Percentiles rank a stretch among this genome's conserved stretches.
Conservation (phyloP, 2,888 invertebrate genomes). For the Petrophora chlorosata region DNA sequence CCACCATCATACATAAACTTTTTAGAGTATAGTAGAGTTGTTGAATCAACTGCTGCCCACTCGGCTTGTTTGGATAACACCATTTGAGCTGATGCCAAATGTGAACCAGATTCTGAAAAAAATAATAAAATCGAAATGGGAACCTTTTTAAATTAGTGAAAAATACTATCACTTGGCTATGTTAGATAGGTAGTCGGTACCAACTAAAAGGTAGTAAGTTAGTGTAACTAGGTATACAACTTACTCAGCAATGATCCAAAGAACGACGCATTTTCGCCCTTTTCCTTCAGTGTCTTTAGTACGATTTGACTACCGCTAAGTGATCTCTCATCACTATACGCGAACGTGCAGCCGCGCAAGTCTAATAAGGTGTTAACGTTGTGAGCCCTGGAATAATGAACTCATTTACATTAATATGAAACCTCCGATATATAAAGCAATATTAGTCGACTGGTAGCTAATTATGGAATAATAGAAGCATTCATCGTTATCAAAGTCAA, state of each 20-base stretch:
- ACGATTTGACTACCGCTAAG: conserved; percentile 82
- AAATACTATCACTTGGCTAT: no score
- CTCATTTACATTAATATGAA: conserved; percentile 14
- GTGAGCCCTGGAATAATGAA: conserved; percentile 69
- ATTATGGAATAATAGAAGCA: conserved; percentile 64
- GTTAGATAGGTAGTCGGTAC: no score
- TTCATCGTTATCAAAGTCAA: conserved; percentile 53
- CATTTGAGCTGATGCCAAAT: conserved; percentile 85
- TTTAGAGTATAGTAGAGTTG: conserved; percentile 80
- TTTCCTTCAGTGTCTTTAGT: conserved; percentile 76
- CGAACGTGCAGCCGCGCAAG: conserved; percentile 83
- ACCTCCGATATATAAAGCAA: conserved; percentile 47
- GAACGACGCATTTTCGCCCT: conserved; percentile 85
- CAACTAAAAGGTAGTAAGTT: background rate
- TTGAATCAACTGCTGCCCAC: conserved; percentile 86
- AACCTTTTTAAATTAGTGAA: no score
- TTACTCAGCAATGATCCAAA: conserved; percentile 84
- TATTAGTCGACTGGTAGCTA: conserved; percentile 52
- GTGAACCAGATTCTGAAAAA: conserved; percentile 81
- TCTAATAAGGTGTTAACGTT: conserved; percentile 83
- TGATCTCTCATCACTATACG: conserved; percentile 80
- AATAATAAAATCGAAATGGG: background rate
- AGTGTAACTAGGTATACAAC: background rate
- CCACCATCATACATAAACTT: conserved; percentile 82
- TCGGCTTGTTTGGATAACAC: conserved; percentile 85